Evolutionary conservation across 1,140 invertebrate genomes (phyloP).

Genomic region (Lucilia sericata): DNA sequence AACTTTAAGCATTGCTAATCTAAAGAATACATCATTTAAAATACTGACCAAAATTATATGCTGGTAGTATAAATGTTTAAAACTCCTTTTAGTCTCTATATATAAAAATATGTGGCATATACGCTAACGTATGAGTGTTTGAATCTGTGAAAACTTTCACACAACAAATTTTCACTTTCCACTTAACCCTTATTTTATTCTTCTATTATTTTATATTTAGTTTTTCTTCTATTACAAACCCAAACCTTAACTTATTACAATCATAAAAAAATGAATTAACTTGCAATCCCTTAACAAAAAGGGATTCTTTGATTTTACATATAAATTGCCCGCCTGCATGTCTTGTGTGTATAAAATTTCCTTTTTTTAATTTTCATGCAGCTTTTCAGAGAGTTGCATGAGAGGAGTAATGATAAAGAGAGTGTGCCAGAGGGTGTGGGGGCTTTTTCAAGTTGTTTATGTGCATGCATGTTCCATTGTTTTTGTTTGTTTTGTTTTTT

Average conservation of each 20-base stretch:
- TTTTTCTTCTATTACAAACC: too few relatives aligned
- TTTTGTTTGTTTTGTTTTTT: conserved; percentile 40
- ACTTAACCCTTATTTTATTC: conserved; percentile 20
- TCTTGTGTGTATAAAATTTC: not conserved
- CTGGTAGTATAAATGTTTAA: not conserved
- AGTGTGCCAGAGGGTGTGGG: not conserved
- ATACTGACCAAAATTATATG: not conserved
- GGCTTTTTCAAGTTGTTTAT: not conserved
- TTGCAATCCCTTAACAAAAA: not conserved
- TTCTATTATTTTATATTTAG: not conserved
- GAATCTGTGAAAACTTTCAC: not conserved
- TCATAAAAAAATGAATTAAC: too few relatives aligned
- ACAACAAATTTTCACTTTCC: conserved; percentile 39
- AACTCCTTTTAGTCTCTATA: not conserved
- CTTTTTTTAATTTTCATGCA: not conserved
- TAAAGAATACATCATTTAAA: not conserved
- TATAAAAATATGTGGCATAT: not conserved
- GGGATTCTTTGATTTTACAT: not conserved
- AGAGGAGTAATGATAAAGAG: not conserved
- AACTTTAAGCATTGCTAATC: too few relatives aligned
- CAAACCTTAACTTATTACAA: too few relatives aligned
- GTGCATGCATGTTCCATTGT: conserved; percentile 9
- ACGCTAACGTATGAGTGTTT: not conserved
- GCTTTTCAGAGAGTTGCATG: not conserved
- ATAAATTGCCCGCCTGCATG: not conserved